These are phyloP conservation scores for Drosophila sucinea DNA, from an alignment of 1,140 invertebrate species.

Conservation along the genomic window DNA sequence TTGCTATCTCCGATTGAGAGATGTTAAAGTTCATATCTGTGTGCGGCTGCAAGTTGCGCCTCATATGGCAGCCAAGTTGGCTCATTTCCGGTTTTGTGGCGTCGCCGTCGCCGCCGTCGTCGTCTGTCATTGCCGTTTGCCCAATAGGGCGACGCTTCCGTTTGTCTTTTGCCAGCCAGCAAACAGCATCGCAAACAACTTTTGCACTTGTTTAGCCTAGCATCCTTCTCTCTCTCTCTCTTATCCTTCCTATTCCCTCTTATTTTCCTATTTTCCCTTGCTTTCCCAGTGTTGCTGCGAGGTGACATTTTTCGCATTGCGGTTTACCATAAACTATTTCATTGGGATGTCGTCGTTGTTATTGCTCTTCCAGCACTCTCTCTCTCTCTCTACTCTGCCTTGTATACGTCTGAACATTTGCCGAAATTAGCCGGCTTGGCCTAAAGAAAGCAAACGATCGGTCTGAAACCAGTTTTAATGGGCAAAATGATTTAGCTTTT, in stretches of 20 bases:
- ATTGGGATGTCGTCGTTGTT: slow-evolving; percentile 63
- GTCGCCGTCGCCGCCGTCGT: slow-evolving; percentile 54
- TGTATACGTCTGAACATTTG: no score
- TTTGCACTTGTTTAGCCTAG: slow-evolving; percentile 71
- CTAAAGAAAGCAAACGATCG: no score
- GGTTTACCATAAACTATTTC: slow-evolving; percentile 82
- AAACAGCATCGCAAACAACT: slow-evolving; percentile 67
- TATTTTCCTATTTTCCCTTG: slow-evolving; percentile 28
- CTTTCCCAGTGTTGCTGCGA: slow-evolving; percentile 72
- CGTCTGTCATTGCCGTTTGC: slow-evolving; percentile 53
- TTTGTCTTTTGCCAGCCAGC: slow-evolving; percentile 66
- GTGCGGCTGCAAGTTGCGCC: slow-evolving; percentile 33
- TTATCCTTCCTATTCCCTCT: slow-evolving; percentile 17
- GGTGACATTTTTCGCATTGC: slow-evolving; percentile 83
- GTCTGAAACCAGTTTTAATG: no score
- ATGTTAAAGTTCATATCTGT: slow-evolving; percentile 21
- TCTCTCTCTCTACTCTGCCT: no score
- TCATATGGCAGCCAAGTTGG: slow-evolving; percentile 74
- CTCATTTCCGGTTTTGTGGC: slow-evolving; percentile 74
- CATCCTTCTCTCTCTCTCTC: not conserved
- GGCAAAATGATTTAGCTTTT: no score
- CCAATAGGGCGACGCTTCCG: slow-evolving; percentile 63
- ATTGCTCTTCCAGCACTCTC: slow-evolving; percentile 11
- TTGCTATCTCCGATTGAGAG: slow-evolving; percentile 16
- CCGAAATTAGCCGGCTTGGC: no score